phyloP scores from a whole-genome alignment of 2,113 vertebrate genomes.

The Cairina moschata region DNA sequence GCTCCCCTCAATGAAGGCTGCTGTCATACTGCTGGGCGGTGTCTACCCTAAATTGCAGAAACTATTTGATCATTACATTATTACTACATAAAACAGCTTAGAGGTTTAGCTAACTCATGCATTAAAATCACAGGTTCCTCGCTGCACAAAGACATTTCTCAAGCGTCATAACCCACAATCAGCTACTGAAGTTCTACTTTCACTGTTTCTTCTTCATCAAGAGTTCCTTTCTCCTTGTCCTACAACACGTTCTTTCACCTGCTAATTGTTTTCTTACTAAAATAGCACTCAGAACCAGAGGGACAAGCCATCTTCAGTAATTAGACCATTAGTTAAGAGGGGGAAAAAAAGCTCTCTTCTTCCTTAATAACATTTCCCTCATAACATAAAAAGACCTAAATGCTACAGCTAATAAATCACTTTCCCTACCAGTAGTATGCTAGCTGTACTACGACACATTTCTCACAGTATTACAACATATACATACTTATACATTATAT shows the following conservation, averaged over 20 bases:
- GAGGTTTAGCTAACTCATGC: neutral
- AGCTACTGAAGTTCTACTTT: neutral
- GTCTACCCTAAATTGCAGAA: neutral
- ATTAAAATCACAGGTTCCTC: neutral
- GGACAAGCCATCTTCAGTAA: slow-evolving; percentile 50
- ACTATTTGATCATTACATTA: neutral
- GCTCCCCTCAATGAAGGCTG: neutral
- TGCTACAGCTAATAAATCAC: neutral
- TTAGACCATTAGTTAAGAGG: slow-evolving; percentile 31
- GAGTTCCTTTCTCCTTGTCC: slow-evolving; percentile 66
- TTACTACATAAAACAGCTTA: neutral
- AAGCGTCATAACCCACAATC: neutral
- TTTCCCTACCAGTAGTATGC: neutral
- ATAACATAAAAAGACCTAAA: neutral
- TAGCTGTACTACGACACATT: neutral
- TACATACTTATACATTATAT: neutral
- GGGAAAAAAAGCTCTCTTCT: neutral
- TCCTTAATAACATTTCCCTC: neutral
- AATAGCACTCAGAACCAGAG: slow-evolving; percentile 57
- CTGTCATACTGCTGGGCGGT: neutral
- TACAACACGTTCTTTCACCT: slow-evolving; percentile 36
- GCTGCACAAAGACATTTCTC: neutral
- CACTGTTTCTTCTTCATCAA: neutral
- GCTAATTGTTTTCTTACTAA: slow-evolving; percentile 62
- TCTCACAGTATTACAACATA: neutral